phyloP scores from a whole-genome alignment of 2,797 vertebrate species.

The Onychomys torridus region DNA sequence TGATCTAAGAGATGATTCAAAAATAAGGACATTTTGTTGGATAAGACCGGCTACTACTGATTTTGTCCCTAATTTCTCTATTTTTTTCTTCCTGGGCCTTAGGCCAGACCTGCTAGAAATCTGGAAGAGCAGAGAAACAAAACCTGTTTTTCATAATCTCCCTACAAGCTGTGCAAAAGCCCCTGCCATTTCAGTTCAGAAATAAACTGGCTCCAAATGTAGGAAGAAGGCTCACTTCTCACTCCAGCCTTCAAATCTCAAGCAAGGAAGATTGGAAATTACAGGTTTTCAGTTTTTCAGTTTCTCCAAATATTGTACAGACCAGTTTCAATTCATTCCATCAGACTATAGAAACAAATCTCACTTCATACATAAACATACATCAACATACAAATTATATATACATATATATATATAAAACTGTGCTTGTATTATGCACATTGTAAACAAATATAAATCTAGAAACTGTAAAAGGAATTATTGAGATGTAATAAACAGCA shows the following conservation, averaged over 20 bases:
- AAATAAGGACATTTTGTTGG: constrained; percentile 86
- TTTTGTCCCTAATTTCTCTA: not conserved
- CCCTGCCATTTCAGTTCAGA: constrained; percentile 53
- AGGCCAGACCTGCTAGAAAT: constrained; percentile 13
- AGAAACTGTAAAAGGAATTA: constrained; percentile 33
- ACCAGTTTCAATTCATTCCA: not conserved
- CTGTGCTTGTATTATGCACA: not conserved
- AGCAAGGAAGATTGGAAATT: not conserved
- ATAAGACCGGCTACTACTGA: not conserved
- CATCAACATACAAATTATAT: not conserved
- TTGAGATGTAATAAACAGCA: not conserved
- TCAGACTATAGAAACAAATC: not conserved
- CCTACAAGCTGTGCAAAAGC: constrained; percentile 45
- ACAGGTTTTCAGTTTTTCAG: not conserved
- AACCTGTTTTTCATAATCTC: constrained; percentile 60
- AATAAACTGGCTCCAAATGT: constrained; percentile 18
- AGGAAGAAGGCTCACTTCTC: not conserved
- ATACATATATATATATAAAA: not conserved
- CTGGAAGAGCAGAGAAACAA: constrained; percentile 55
- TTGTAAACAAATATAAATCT: not conserved
- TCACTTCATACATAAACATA: not conserved
- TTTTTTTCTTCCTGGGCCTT: constrained; percentile 38
- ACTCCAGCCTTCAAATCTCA: constrained; percentile 33
- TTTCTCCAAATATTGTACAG: constrained; percentile 7
- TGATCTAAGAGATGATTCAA: constrained; percentile 93